phyloP scores from a whole-genome alignment of 2,888 invertebrate genomes.

The Mamestra brassicae region DNA sequence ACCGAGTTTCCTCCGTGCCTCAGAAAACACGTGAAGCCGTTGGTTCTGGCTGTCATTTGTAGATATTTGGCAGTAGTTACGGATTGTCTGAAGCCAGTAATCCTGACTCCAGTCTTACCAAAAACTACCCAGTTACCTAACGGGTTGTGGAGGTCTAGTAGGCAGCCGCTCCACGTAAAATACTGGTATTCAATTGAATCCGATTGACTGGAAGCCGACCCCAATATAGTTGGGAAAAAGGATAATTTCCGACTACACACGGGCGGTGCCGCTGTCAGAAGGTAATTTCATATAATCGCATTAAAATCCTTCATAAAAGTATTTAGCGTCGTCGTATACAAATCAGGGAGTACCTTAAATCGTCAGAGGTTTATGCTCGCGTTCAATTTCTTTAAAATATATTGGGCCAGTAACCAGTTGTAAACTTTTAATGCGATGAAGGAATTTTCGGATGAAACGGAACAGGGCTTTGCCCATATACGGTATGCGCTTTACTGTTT shows the following conservation, averaged over 20 bases:
- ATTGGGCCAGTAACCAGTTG: conserved; percentile 47
- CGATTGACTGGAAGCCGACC: too few species aligned
- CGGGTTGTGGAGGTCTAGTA: too few species aligned
- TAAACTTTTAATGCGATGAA: conserved; percentile 42
- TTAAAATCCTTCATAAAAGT: conserved; percentile 73
- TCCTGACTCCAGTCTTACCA: too few species aligned
- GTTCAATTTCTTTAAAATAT: conserved; percentile 58
- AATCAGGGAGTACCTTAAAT: conserved; percentile 68
- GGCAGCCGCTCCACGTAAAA: too few species aligned
- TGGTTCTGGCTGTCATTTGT: too few species aligned
- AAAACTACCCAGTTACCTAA: too few species aligned
- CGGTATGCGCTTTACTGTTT: conserved; percentile 44
- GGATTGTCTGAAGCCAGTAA: too few species aligned
- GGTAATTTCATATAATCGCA: conserved; percentile 67
- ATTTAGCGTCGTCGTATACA: conserved; percentile 69
- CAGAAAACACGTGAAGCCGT: too few species aligned
- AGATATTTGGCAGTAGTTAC: too few species aligned
- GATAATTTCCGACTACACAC: neutral
- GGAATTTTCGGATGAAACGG: conserved; percentile 29
- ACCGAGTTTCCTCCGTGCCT: too few species aligned
- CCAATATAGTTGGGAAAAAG: too few species aligned
- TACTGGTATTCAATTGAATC: too few species aligned
- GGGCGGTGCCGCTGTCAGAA: neutral
- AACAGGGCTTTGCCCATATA: conserved; percentile 45
- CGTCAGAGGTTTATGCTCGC: conserved; percentile 59